Conservation (phyloP, 2,113 vertebrate species). For the Rhinopomastus cyanomelas region DNA sequence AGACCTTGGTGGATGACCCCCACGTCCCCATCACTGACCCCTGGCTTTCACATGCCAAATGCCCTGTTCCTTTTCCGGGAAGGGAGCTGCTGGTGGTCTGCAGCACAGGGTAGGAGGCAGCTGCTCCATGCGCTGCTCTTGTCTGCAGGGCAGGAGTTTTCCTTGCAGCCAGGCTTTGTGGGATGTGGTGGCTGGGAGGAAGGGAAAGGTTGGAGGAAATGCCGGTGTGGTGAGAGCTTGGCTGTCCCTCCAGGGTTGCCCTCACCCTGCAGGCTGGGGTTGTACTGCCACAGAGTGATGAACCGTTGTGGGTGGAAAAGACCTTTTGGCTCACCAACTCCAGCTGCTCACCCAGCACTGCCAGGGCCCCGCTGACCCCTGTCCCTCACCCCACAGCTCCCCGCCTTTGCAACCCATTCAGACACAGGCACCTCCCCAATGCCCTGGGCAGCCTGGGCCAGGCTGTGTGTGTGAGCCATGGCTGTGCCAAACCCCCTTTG, state of each 20-base stretch:
- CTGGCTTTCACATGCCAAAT: not conserved
- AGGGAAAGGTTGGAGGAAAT: not conserved
- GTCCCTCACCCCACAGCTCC: too few species aligned
- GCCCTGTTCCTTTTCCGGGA: not conserved
- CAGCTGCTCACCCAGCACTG: too few species aligned
- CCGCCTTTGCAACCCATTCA: too few species aligned
- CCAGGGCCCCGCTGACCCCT: too few species aligned
- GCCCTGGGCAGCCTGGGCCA: accelerated
- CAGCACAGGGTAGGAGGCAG: not conserved
- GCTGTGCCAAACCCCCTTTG: not conserved
- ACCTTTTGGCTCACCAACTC: too few species aligned
- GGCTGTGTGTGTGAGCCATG: not conserved
- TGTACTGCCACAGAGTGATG: not conserved
- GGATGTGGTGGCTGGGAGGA: not conserved
- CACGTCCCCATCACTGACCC: not conserved
- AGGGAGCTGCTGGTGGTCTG: not conserved
- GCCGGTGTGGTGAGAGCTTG: not conserved
- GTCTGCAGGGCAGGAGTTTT: not conserved
- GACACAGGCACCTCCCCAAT: too few species aligned
- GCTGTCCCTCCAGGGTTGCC: not conserved
- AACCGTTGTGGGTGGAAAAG: too few species aligned
- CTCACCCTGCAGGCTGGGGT: not conserved
- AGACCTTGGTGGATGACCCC: not conserved
- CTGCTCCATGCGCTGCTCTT: not conserved
- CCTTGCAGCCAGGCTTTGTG: not conserved